Evolutionary conservation across 1,140 invertebrate species (phyloP), one percentile per base, ranked within the genome.

Genomic region (Polypedilum vanderplanki): DNA sequence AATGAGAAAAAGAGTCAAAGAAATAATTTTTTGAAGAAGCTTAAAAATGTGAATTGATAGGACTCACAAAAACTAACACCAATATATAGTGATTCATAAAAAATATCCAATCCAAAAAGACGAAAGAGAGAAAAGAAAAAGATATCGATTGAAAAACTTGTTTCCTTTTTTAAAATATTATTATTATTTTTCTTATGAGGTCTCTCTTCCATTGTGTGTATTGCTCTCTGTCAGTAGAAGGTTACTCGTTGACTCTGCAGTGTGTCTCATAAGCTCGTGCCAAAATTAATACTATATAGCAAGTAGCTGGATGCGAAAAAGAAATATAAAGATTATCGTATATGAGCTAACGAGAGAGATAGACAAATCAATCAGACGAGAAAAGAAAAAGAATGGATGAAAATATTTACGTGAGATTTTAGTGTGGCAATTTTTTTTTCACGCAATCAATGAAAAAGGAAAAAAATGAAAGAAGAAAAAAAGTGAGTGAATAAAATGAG

Each of bases 111-210:
- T 33, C 24, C 5, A 57, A 57, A 20, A 70, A 20, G 65, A 20
- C 17, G 20, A 70, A 70, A 70, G 65, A 70, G 65, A 70, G 65
- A 70, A 18, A 70, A 70, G 17, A 67, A 67, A 70, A 70, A 70
- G 12, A 57, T 57, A 57, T 70, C 17, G 65, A 70, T 70, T 70
- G 65, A 70, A 70, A 70, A 22, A 70, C 65, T 20, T 20, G 65
- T 70, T 70, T 70, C 65, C 65, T 70, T 70, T 70, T 70, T 20
- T 70, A 18, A 70, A 18, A 22, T 8, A 18, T 18, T 70, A 70
- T 70, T 70, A 70, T 70, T 8, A 70, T 70, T 70, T 8, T 20
- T 18, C 20, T 70, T 17, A 57, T 15, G 17, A 70, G 18, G 65
- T 22, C 18, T 70, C 65, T 7, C 17, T 18, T 70, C 18, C 17